These are phyloP conservation scores for Bovichtus diacanthus DNA, from an alignment of 2,797 vertebrate species.

Conservation along the genomic window DNA sequence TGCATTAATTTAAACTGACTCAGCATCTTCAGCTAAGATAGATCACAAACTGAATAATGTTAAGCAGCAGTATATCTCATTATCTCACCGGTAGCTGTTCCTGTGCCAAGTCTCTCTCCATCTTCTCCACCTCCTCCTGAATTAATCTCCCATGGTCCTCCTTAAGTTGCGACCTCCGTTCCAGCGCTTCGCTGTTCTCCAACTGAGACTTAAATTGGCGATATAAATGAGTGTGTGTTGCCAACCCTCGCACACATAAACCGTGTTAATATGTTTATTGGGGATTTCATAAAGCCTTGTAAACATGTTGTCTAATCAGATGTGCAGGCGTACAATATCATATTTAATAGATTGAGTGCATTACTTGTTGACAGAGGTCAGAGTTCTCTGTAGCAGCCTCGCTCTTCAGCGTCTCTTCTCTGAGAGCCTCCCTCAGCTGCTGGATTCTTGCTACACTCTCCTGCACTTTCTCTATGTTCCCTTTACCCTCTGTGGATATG, in stretches of 20 bases:
- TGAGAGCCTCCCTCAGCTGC: constrained; percentile 78
- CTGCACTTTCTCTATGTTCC: constrained; percentile 73
- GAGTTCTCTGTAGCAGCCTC: constrained; percentile 39
- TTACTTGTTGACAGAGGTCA: constrained; percentile 68
- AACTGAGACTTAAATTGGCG: constrained; percentile 72
- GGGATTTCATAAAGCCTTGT: constrained; percentile 36
- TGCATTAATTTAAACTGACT: constrained; percentile 68
- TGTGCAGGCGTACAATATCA: neutral
- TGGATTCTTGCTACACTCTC: constrained; percentile 79
- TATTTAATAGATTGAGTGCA: neutral
- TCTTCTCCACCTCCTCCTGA: constrained; percentile 81
- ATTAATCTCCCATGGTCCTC: constrained; percentile 86
- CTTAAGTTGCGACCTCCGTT: constrained; percentile 82
- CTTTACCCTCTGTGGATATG: constrained; percentile 75
- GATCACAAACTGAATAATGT: constrained; percentile 67
- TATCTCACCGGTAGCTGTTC: constrained; percentile 79
- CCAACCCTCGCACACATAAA: constrained; percentile 31
- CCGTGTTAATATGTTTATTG: constrained; percentile 43
- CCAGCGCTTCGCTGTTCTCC: constrained; percentile 83
- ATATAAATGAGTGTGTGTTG: constrained; percentile 46
- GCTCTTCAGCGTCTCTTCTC: constrained; percentile 67
- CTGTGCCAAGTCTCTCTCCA: constrained; percentile 81
- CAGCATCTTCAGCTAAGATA: constrained; percentile 64
- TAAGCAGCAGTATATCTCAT: constrained; percentile 72
- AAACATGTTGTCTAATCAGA: constrained; percentile 26